Conservation (phyloP, 1,140 invertebrate species). For the Macrotrachela quadricornifera region DNA sequence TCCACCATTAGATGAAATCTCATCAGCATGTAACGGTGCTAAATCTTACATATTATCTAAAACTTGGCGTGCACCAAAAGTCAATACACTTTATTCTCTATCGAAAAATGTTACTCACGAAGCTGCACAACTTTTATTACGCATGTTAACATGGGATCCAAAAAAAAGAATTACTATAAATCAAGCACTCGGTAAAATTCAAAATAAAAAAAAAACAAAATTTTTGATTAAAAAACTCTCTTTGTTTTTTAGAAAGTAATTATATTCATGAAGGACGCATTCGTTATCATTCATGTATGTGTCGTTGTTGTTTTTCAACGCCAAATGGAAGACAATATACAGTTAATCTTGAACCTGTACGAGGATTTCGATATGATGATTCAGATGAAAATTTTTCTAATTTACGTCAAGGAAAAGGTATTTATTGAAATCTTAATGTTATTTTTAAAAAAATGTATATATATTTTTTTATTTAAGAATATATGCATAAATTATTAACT, state of each 20-base stretch:
- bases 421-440: background rate
- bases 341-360: constrained; percentile 6
- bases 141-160: background rate
- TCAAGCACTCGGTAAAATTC: constrained; percentile 4
- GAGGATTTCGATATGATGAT: constrained; percentile 3
- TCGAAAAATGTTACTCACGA: constrained; percentile 4
- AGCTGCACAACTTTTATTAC: constrained; percentile 82
- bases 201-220: too few relatives aligned
- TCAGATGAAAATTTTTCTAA: constrained; percentile 6
- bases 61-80: too few relatives aligned
- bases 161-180: background rate
- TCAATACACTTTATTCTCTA: background rate
- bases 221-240: too few relatives aligned
- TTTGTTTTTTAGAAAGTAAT: constrained; percentile 45
- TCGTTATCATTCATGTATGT: constrained; percentile 98
- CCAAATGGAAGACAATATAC: constrained; percentile 4
- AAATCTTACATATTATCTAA: too few relatives aligned
- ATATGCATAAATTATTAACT: constrained; percentile 91
- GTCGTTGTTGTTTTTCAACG: constrained; percentile 64
- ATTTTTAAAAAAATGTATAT: constrained; percentile 1
- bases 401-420: constrained; percentile 6
- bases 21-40: too few relatives aligned
- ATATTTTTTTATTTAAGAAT: constrained; percentile 43
- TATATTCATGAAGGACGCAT: constrained; percentile 90
- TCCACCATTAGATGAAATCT: too few relatives aligned